Evolutionary conservation across 2,888 invertebrate species (phyloP).

Genomic region (Drosophila pseudotalamancana): DNA sequence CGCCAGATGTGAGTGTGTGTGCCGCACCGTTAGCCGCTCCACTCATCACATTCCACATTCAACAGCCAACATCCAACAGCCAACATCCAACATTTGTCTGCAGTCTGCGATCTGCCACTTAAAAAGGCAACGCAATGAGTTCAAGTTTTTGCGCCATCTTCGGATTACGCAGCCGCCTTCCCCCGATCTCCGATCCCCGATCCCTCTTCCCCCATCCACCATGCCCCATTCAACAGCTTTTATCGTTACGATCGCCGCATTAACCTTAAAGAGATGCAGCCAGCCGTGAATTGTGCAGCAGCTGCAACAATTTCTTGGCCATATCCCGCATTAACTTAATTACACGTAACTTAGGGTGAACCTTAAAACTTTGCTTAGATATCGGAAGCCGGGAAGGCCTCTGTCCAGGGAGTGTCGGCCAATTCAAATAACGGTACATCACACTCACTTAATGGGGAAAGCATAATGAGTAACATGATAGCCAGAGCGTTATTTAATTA

Average conservation of each 20-base stretch:
- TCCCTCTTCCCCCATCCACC: neutral
- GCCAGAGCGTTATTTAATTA: no score
- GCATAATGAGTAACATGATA: neutral
- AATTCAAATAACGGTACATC: conserved; percentile 19
- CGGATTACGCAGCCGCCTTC: conserved; percentile 15
- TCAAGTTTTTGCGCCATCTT: conserved; percentile 34
- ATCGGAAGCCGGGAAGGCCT: conserved; percentile 20
- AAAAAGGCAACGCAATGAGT: conserved; percentile 42
- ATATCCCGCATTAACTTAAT: conserved; percentile 50
- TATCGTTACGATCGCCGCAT: neutral
- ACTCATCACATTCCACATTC: conserved; percentile 14
- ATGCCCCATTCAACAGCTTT: no score
- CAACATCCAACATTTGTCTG: conserved; percentile 6
- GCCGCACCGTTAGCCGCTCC: conserved; percentile 12
- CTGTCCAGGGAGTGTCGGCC: neutral
- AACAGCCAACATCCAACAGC: conserved; percentile 15
- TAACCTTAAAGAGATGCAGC: conserved; percentile 43
- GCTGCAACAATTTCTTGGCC: conserved; percentile 38
- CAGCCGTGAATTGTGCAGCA: conserved; percentile 59
- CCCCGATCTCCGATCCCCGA: neutral
- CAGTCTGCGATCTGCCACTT: conserved; percentile 25
- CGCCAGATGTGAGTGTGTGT: conserved; percentile 6
- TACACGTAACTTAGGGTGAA: conserved; percentile 39
- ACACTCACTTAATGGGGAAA: neutral
- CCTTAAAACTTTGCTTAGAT: conserved; percentile 19